These are phyloP conservation scores for Autographa pulchrina DNA, from an alignment of 2,888 invertebrate species.

Conservation along the genomic window DNA sequence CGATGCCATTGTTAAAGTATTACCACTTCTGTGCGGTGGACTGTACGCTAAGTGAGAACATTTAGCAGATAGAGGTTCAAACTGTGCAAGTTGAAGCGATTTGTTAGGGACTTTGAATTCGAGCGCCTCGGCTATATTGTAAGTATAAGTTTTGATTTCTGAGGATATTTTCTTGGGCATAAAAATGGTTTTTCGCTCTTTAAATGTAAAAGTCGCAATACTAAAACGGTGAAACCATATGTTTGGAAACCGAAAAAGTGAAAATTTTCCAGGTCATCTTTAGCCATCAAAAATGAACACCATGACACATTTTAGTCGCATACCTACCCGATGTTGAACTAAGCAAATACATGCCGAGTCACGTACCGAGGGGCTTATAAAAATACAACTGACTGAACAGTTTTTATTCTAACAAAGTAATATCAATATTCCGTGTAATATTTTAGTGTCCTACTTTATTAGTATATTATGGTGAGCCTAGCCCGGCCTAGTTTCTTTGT, in stretches of 20 bases:
- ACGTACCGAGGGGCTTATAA: not conserved
- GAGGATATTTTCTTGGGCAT: constrained; percentile 17
- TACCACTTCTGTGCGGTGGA: not conserved
- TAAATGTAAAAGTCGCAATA: no score
- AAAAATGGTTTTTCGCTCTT: no score
- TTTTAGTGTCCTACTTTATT: constrained; percentile 38
- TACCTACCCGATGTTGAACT: not conserved
- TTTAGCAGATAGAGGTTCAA: constrained; percentile 49
- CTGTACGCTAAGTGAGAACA: constrained; percentile 32
- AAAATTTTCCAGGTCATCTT: not conserved
- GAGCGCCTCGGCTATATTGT: constrained; percentile 48
- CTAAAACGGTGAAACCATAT: no score
- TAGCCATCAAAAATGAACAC: not conserved
- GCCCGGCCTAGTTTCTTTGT: constrained; percentile 68
- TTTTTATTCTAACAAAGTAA: not conserved
- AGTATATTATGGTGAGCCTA: constrained; percentile 30
- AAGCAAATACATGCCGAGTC: not conserved
- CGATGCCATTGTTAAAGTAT: not conserved
- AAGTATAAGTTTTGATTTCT: constrained; percentile 20
- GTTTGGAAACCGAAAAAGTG: no score
- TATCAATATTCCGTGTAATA: not conserved
- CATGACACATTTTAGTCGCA: not conserved
- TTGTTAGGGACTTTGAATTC: constrained; percentile 56
- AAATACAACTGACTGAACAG: not conserved
- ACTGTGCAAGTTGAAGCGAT: constrained; percentile 47